A percentile compares a stretch with the other conserved stretches of the same genome.
Evolutionary conservation across 2,113 vertebrate genomes (phyloP).

Genomic region (Girardinichthys multiradiatus): DNA sequence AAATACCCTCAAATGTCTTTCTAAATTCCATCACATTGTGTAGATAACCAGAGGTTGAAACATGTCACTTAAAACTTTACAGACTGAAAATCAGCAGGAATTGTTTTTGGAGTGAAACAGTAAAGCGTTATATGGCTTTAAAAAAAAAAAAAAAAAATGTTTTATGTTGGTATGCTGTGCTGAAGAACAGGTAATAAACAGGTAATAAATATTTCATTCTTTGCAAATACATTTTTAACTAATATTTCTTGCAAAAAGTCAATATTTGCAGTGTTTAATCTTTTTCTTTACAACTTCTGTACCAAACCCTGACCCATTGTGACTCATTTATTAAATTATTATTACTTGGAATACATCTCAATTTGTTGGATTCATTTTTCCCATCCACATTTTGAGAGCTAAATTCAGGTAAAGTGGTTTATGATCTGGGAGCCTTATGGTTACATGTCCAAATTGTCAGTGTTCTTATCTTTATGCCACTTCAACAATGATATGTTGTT

Average conservation of each 20-base stretch:
- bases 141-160: neutral
- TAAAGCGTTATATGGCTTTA: too few species aligned
- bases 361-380: too few species aligned
- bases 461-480: neutral
- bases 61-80: constrained; percentile 67
- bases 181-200: too few species aligned
- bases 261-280: neutral
- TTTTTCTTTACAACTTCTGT: neutral
- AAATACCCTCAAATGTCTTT: constrained; percentile 39
- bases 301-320: neutral
- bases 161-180: neutral
- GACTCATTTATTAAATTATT: neutral
- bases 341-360: too few species aligned
- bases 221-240: neutral
- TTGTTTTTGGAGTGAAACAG: neutral
- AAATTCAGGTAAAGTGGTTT: too few species aligned
- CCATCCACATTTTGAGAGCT: too few species aligned
- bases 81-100: constrained; percentile 22
- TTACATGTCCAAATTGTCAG: too few species aligned
- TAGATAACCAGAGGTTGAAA: constrained; percentile 69
- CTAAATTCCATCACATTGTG: constrained; percentile 73
- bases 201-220: neutral
- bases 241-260: neutral
- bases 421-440: too few species aligned
- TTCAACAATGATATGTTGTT: neutral